Evolutionary conservation across 2,888 invertebrate genomes (phyloP).

Genomic region (Tupiocoris notatus): DNA sequence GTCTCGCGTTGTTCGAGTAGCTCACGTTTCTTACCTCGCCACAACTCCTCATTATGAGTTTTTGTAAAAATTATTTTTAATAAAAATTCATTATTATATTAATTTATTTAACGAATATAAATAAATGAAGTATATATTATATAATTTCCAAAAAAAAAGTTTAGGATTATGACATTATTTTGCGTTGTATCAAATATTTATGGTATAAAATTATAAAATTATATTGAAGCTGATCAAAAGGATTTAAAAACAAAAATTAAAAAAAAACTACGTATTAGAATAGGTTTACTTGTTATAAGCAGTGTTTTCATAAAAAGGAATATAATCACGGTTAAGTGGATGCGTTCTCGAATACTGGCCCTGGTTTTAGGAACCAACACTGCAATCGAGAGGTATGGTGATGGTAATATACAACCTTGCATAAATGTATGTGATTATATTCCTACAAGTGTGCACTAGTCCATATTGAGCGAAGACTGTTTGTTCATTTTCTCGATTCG

Average conservation of each 20-base stretch:
- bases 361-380: slow-evolving; percentile 18
- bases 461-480: slow-evolving; percentile 50
- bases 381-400: slow-evolving; percentile 11
- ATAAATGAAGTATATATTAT: slow-evolving; percentile 48
- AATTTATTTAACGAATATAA: slow-evolving; percentile 47
- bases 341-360: slow-evolving; percentile 7
- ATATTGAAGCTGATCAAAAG: slow-evolving; percentile 46
- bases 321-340: slow-evolving; percentile 45
- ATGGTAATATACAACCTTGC: not conserved
- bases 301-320: slow-evolving; percentile 49
- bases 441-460: slow-evolving; percentile 50
- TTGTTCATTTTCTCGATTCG: slow-evolving; percentile 44
- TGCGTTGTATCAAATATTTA: slow-evolving; percentile 48
- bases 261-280: slow-evolving; percentile 45
- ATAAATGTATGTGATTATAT: slow-evolving; percentile 45
- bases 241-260: slow-evolving; percentile 43
- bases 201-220: slow-evolving; percentile 45
- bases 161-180: slow-evolving; percentile 49
- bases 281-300: slow-evolving; percentile 47
- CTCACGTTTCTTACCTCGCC: slow-evolving; percentile 47
- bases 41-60: slow-evolving; percentile 47
- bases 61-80: slow-evolving; percentile 47
- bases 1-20: slow-evolving; percentile 33
- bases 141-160: slow-evolving; percentile 48
- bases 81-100: slow-evolving; percentile 47